phyloP scores from a whole-genome alignment of 2,113 vertebrate genomes.

The Hippoglossus stenolepis region DNA sequence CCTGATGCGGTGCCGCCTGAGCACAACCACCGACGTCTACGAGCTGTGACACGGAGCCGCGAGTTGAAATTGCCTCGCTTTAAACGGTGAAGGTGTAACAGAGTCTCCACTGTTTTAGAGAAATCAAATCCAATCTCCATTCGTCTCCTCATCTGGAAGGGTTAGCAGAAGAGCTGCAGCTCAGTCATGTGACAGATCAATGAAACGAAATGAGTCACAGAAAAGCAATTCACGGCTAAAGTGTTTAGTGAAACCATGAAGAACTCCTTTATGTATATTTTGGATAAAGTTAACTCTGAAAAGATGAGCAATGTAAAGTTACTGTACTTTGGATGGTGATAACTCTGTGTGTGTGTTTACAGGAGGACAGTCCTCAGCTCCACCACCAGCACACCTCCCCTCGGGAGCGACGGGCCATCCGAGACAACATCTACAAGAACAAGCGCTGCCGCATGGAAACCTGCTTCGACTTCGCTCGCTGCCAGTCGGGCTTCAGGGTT shows the following conservation, averaged over 20 bases:
- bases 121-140: background rate
- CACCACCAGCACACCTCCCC: conserved; percentile 84
- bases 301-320: too few relatives aligned
- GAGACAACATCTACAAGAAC: conserved; percentile 83
- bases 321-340: too few relatives aligned
- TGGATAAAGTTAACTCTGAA: background rate
- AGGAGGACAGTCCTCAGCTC: conserved; percentile 80
- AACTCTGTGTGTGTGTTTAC: background rate
- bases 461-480: conserved; percentile 84
- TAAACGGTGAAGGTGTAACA: background rate
- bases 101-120: background rate
- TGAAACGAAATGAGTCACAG: background rate
- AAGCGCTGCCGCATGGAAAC: conserved; percentile 86
- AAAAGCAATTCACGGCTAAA: background rate
- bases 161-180: background rate
- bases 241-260: too few relatives aligned
- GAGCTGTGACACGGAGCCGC: too few relatives aligned
- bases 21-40: background rate
- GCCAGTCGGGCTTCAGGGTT: conserved; percentile 80
- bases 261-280: background rate
- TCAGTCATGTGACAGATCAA: background rate
- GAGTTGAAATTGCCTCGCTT: too few relatives aligned
- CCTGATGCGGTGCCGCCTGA: background rate
- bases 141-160: background rate
- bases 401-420: conserved; percentile 77